These are phyloP conservation scores for Caloenas nicobarica DNA, from an alignment of 2,113 vertebrate genomes.

Conservation along the genomic window DNA sequence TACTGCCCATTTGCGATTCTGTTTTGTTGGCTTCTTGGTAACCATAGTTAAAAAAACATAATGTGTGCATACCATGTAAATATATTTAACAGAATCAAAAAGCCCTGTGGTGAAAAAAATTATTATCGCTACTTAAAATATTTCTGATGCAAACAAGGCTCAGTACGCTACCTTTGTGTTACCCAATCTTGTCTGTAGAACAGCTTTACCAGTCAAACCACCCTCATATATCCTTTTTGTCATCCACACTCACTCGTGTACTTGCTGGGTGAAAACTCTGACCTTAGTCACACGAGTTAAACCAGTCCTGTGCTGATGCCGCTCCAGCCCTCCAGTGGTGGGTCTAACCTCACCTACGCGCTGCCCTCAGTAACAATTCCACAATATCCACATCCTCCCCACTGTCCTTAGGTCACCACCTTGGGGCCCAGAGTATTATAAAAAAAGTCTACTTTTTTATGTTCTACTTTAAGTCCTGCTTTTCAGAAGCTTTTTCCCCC, in stretches of 20 bases:
- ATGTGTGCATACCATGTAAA: background rate
- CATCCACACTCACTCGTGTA: background rate
- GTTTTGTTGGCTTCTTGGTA: background rate
- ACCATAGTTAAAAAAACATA: background rate
- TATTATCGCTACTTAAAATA: background rate
- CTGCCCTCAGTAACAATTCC: background rate
- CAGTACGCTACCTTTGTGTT: accelerated
- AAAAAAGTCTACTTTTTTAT: background rate
- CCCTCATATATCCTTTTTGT: background rate
- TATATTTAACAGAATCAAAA: background rate
- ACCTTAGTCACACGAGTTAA: background rate
- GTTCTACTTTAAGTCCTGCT: background rate
- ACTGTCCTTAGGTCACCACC: background rate
- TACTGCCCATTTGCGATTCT: background rate
- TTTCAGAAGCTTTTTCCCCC: background rate
- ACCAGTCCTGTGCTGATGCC: background rate
- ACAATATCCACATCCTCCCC: background rate
- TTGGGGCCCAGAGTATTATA: background rate
- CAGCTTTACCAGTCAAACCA: background rate
- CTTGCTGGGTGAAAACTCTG: background rate
- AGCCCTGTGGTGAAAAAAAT: background rate
- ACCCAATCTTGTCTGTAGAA: background rate
- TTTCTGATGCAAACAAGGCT: background rate
- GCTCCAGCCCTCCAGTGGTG: background rate
- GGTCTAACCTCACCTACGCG: accelerated